Percentiles rank a stretch among this genome's conserved stretches.
phyloP scores from a whole-genome alignment of 2,113 vertebrate species.

The Natator depressus region DNA sequence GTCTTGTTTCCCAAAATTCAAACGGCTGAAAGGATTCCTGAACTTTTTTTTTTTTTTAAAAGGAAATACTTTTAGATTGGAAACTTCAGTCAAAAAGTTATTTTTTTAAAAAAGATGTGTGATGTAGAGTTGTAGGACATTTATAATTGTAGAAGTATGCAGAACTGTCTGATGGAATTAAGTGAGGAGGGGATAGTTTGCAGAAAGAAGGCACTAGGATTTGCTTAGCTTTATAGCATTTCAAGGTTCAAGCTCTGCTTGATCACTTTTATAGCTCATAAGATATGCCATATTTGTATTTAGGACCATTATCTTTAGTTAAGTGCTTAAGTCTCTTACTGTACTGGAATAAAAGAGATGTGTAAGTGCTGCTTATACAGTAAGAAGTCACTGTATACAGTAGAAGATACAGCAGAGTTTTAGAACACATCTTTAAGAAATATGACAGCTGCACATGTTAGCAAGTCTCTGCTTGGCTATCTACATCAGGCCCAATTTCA shows the following conservation, averaged over 20 bases:
- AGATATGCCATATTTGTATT: background rate
- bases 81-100: background rate
- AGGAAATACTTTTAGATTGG: background rate
- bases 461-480: background rate
- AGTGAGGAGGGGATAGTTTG: background rate
- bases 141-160: background rate
- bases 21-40: background rate
- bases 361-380: background rate
- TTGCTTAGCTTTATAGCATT: background rate
- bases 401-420: background rate
- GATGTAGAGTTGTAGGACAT: background rate
- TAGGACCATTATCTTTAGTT: background rate
- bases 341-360: background rate
- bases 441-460: background rate
- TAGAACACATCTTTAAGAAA: background rate
- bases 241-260: background rate
- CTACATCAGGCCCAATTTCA: background rate
- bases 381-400: background rate
- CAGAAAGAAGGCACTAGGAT: background rate
- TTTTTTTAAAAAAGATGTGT: background rate
- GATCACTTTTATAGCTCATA: background rate
- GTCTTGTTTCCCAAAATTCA: background rate
- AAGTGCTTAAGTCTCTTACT: background rate
- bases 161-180: background rate
- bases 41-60: accelerated